Evolutionary conservation across 2,797 vertebrate genomes (phyloP), one percentile per base, ranked within the genome.

Genomic region (Typhlichthys eigenmanni): DNA sequence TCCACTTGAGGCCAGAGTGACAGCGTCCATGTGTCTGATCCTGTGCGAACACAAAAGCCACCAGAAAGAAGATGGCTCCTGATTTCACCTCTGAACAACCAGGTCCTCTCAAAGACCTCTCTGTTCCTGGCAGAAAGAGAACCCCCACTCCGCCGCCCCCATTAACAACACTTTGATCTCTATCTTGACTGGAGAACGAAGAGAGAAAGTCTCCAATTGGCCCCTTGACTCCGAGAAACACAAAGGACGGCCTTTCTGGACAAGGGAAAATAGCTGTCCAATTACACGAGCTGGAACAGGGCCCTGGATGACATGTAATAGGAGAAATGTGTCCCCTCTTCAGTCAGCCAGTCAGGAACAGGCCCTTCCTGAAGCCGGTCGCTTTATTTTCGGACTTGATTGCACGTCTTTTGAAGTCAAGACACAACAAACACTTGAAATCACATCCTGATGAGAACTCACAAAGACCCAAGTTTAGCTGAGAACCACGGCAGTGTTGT

Each of bases 221-320:
- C 74, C 69, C 79, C 56, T 76, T 12, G 4, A 74, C 74, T 72
- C 66, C 63, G 58, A 63, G 66, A 38, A 59, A 53, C 68, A 84
- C 75, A 88, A 84, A 79, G 67, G 80, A 68, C 1, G 43, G 61
- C 69, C 62, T 87, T 79, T 77, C 47, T 76, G 71, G 76, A 75
- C 6, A 11, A 54, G 43, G 57, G 47, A 47, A 74, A 80, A 76
- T 69, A 71, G 66, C 76, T 14, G 7, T 80, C 74, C 79, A 85
- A 84, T 86, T 84, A 82, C 52, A 74, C 34, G 14, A 69, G 66
- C 59, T 82, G 81, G 79, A 74, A 69, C 62, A 24, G 8, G 24
- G 65, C 66, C 72, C 69, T 8, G 55, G 29, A 64, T 32, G 6
- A 55, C 59, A 56, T 32, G 7, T 58, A 59, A 63, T 60, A 29